Conservation (phyloP, 2,888 invertebrate genomes). For the Melanotus villosus region DNA sequence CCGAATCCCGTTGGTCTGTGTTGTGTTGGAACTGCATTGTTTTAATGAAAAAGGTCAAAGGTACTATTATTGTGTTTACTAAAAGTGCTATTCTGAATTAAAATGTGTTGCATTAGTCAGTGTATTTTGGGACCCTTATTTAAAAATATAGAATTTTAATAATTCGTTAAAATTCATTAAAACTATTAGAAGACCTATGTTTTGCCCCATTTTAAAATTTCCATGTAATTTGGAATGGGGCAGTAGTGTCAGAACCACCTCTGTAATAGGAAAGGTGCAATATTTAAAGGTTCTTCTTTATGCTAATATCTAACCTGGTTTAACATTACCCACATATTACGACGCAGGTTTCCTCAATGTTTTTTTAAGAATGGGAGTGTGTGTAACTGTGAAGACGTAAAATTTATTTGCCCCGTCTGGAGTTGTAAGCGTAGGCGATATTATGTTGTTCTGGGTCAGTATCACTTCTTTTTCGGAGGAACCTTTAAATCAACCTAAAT, state of each 20-base stretch:
- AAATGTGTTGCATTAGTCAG: too few species aligned
- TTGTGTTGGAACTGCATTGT: too few species aligned
- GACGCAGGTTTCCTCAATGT: background rate
- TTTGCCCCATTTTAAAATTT: background rate
- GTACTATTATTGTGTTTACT: too few species aligned
- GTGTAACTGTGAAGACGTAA: slow-evolving; percentile 13
- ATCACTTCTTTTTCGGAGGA: background rate
- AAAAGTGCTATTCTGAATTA: too few species aligned
- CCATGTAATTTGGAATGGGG: background rate
- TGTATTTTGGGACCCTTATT: too few species aligned
- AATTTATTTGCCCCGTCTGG: slow-evolving; percentile 1
- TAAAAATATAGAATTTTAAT: too few species aligned
- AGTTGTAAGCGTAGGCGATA: background rate
- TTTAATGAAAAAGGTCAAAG: too few species aligned
- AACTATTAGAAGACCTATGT: too few species aligned
- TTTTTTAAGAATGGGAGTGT: slow-evolving; percentile 15
- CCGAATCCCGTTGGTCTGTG: too few species aligned
- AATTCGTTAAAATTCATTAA: too few species aligned
- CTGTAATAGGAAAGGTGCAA: slow-evolving; percentile 2
- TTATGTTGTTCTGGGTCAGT: slow-evolving; percentile 18
- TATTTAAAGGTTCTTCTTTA: background rate
- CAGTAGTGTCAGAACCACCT: slow-evolving; percentile 11
- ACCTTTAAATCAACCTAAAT: background rate
- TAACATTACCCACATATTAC: background rate
- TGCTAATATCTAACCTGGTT: background rate